phyloP scores from a whole-genome alignment of 2,888 invertebrate species.

The Oscheius sp. region DNA sequence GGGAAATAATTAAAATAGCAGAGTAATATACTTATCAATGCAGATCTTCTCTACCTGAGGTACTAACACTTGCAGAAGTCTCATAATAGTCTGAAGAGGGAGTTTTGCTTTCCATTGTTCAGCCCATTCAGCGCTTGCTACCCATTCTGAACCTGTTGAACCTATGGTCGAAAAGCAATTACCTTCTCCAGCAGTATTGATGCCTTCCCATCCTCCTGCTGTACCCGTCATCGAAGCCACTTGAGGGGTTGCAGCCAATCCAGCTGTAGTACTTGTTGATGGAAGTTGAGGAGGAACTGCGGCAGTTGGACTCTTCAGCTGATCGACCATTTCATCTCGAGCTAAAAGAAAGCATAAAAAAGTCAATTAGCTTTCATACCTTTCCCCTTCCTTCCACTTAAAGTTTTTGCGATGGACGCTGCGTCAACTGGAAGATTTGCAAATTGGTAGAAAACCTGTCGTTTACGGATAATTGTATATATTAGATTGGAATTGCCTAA shows the following conservation, averaged over 20 bases:
- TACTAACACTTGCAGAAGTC: conserved; percentile 94
- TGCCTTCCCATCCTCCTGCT: conserved; percentile 47
- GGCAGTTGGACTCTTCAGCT: conserved; percentile 54
- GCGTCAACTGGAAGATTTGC: conserved; percentile 96
- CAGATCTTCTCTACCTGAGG: conserved; percentile 99
- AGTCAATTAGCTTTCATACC: conserved; percentile 21
- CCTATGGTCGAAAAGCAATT: neutral
- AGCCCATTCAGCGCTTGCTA: conserved; percentile 93
- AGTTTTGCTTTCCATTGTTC: conserved; percentile 94
- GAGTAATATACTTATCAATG: conserved; percentile 84
- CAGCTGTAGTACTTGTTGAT: conserved; percentile 36
- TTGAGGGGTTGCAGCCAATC: conserved; percentile 88
- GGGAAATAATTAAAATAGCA: conserved; percentile 47
- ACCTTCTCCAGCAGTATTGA: conserved; percentile 32
- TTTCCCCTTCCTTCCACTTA: conserved; percentile 71
- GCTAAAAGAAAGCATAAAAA: conserved; percentile 7
- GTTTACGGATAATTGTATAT: conserved; percentile 96
- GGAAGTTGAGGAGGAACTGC: conserved; percentile 43
- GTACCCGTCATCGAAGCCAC: conserved; percentile 87
- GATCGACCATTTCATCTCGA: conserved; percentile 55
- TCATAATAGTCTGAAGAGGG: conserved; percentile 98
- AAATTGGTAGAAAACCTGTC: conserved; percentile 95
- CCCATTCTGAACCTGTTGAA: conserved; percentile 76
- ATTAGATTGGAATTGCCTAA: conserved; percentile 95
- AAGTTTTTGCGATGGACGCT: conserved; percentile 83